Evolutionary conservation across 1,140 invertebrate species (phyloP), one percentile per base, ranked within the genome.

Genomic region (Chironomus striatipennis): DNA sequence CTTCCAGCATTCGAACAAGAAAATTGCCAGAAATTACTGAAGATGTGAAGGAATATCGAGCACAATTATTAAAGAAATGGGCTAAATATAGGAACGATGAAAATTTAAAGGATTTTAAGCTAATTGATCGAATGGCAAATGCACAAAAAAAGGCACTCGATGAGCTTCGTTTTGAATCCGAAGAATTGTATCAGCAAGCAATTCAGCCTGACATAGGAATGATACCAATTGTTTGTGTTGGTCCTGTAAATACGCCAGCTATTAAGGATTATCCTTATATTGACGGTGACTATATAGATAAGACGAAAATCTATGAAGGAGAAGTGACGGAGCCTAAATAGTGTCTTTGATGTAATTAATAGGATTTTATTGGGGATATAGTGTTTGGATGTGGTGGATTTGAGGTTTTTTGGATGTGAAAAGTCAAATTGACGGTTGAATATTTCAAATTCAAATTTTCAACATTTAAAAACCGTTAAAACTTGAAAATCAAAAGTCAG

Each of bases 231-330:
- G 84, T 81, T 34, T 78, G 84, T 2, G 85, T 84, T 76, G 94
- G 94, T 0, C 91, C 94, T 0, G 85, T 89, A 5, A 82, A 87
- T 42, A 96, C 93, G 9, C 92, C 93, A 34, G 86, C 93, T 0
- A 92, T 95, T 73, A 84, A 90, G 77, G 85, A 89, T 76, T 97
- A 94, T 81, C 84, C 87, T 2, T 85, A 85, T 75, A 90, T 91
- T 0, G 94, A 97, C 84, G 95, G 95, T 20, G 92, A 95, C 79
- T 95, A 94, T 79, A 80, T 87, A n/a, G 90, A 95, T 79, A 84
- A 91, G 20, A 89, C 92, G 0, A 91, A 88, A 83, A 92, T 92
- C 80, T 96, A 90, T 91, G 86, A 89, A 73, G 65, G 65, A 0
- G 65, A 70, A 70, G 47, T 57, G 5, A n/a, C n/a, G 12, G 47